Percentiles rank a stretch among this genome's conserved stretches.
These are phyloP conservation scores for Chionodraco myersi DNA, from an alignment of 2,113 vertebrate genomes.

Conservation along the genomic window DNA sequence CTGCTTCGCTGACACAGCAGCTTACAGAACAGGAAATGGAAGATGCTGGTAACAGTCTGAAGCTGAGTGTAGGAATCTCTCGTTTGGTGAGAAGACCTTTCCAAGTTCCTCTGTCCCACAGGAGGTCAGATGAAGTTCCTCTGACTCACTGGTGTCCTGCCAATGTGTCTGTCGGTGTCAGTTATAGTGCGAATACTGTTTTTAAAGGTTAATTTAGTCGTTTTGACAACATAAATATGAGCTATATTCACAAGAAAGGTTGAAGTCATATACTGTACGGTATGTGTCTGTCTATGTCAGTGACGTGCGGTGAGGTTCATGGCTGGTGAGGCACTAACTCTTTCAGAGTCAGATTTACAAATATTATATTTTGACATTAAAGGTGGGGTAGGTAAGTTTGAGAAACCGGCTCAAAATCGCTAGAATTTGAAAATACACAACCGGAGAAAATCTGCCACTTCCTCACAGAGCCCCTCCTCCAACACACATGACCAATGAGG, in stretches of 20 bases:
- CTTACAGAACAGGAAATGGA: neutral
- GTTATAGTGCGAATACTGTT: too few relatives aligned
- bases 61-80: conserved; percentile 57
- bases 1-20: conserved; percentile 31
- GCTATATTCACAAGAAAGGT: neutral
- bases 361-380: too few relatives aligned
- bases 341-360: too few relatives aligned
- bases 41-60: conserved; percentile 34
- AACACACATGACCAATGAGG: too few relatives aligned
- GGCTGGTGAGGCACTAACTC: too few relatives aligned
- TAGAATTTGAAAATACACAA: too few relatives aligned
- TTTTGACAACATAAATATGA: neutral
- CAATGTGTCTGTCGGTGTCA: conserved; percentile 22
- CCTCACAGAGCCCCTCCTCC: too few relatives aligned
- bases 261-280: neutral
- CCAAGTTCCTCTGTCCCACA: conserved; percentile 52
- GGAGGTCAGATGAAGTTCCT: conserved; percentile 64
- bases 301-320: too few relatives aligned
- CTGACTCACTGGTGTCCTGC: conserved; percentile 41
- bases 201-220: too few relatives aligned
- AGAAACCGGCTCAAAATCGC: too few relatives aligned
- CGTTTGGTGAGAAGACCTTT: conserved; percentile 43
- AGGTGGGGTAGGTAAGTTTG: too few relatives aligned
- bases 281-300: neutral
- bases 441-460: too few relatives aligned